These are phyloP conservation scores for Coccyzus lansbergi DNA, from an alignment of 2,797 vertebrate species.

Conservation along the genomic window DNA sequence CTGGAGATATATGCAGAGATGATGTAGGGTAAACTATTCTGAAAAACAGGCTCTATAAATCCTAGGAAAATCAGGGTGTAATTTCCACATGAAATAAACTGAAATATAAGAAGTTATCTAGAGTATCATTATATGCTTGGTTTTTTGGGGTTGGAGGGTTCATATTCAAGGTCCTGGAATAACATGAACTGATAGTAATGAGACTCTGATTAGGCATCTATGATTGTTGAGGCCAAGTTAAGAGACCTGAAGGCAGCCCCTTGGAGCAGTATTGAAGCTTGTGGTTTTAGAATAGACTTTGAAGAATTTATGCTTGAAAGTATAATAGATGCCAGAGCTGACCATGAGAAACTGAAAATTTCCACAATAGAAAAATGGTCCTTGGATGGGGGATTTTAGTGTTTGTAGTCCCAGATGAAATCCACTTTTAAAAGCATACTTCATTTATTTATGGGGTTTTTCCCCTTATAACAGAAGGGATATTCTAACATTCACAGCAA, in stretches of 20 bases:
- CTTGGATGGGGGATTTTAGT: neutral
- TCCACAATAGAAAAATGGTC: neutral
- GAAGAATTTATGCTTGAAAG: neutral
- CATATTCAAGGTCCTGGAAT: neutral
- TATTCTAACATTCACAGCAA: neutral
- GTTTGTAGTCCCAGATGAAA: neutral
- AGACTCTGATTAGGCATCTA: neutral
- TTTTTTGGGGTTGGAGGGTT: no score
- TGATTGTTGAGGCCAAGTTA: accelerated
- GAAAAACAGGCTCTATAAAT: neutral
- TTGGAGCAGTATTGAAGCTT: neutral
- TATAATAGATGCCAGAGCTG: neutral
- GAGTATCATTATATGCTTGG: neutral
- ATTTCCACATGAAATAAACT: neutral
- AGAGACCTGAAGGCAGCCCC: neutral
- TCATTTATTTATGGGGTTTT: neutral
- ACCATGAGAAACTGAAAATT: neutral
- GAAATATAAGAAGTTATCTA: neutral
- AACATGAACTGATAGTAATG: neutral
- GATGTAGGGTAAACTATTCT: neutral
- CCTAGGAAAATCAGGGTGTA: neutral
- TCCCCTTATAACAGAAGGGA: neutral
- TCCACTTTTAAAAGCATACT: neutral
- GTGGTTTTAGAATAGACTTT: neutral
- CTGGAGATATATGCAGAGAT: neutral